Conservation (phyloP, 2,797 vertebrate species). For the Manis pentadactyla region DNA sequence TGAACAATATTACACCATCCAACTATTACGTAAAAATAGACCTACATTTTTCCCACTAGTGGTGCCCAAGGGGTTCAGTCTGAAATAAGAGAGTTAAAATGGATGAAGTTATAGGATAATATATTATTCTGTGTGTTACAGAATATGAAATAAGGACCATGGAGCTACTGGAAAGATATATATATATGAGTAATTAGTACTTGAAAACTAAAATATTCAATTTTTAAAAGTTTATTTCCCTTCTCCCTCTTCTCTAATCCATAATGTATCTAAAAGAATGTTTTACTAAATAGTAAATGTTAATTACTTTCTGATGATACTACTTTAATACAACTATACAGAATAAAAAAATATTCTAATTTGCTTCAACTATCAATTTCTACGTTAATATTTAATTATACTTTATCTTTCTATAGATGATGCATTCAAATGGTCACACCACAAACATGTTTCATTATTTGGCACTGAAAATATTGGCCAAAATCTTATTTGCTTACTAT, state of each 20-base stretch:
- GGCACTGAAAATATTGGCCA: conserved; percentile 4
- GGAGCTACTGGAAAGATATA: not conserved
- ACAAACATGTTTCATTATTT: conserved; percentile 28
- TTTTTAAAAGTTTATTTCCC: not conserved
- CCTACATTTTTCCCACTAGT: not conserved
- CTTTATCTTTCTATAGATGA: not conserved
- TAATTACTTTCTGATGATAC: not conserved
- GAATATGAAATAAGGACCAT: not conserved
- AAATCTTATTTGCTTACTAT: not conserved
- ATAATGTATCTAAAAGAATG: not conserved
- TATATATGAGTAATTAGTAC: not conserved
- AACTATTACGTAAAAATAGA: conserved; percentile 42
- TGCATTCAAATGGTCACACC: not conserved
- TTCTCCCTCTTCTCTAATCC: not conserved
- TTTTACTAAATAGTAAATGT: not conserved
- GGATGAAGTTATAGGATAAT: not conserved
- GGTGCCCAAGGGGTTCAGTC: not conserved
- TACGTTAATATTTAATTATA: not conserved
- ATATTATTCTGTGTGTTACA: not conserved
- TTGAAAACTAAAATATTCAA: not conserved
- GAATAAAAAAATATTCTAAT: conserved; percentile 23
- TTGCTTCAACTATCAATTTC: conserved; percentile 34
- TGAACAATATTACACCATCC: not conserved
- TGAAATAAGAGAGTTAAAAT: conserved; percentile 47
- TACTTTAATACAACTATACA: not conserved